These are phyloP conservation scores for Chaunax sp. DNA, from an alignment of 2,797 vertebrate species.

Conservation along the genomic window DNA sequence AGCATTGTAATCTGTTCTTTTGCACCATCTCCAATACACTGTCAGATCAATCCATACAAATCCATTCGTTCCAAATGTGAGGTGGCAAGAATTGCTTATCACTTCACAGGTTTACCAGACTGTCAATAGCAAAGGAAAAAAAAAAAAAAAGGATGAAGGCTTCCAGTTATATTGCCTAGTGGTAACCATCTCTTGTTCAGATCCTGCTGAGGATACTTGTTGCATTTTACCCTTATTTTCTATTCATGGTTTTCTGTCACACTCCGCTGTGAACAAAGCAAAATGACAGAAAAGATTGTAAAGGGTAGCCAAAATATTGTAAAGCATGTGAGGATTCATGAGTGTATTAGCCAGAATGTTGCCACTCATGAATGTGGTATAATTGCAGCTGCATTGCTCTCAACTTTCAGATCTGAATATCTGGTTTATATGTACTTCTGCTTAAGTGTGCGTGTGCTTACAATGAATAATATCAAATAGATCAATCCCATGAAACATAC, in stretches of 20 bases:
- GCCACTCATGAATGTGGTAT: not conserved
- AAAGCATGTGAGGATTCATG: not conserved
- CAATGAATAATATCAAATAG: too few relatives aligned
- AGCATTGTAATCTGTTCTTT: too few relatives aligned
- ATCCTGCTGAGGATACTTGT: not conserved
- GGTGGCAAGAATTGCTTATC: not conserved
- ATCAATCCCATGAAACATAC: constrained; percentile 9
- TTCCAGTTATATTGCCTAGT: not conserved
- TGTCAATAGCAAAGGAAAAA: not conserved
- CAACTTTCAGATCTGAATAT: not conserved
- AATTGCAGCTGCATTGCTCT: not conserved
- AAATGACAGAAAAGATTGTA: not conserved
- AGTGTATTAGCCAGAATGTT: not conserved
- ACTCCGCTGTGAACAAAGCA: not conserved
- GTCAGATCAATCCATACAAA: not conserved
- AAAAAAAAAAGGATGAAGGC: not conserved
- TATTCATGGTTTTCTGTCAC: not conserved
- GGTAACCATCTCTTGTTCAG: not conserved
- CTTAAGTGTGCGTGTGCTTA: not conserved
- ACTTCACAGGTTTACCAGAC: not conserved
- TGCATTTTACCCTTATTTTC: not conserved
- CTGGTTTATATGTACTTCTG: not conserved
- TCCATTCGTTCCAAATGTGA: not conserved
- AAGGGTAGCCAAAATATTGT: not conserved
- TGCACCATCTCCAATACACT: too few relatives aligned